Base-by-base conservation (phyloP, 2,113 vertebrate genomes). In the Martes martes region DNA sequence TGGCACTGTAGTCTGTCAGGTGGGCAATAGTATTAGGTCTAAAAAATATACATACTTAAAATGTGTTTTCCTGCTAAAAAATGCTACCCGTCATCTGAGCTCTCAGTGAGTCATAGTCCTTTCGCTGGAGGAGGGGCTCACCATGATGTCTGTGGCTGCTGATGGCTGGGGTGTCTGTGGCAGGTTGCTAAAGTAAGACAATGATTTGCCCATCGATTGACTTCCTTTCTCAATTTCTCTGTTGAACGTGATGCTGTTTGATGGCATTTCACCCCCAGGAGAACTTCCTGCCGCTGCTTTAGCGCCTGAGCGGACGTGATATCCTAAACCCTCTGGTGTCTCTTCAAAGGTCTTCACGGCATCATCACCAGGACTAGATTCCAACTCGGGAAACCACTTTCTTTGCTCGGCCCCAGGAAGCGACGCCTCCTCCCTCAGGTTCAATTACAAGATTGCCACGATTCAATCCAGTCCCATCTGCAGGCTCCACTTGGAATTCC, bases 231-330 rank as follows among this genome's bases (percentile, higher is more conserved):
- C 23, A 0, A 7, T 14, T 14, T 15, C 71, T 26, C 39, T 73
- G 71, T 26, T 1, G 23, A 13, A 6, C 2, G 6, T 26, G 71
- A 26, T 1, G 71, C 71, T 45, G 23, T 14, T 7, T 7, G 71
- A 74, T 7, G 71, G 6, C 39, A 7, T 42, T 15, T 42, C 10
- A 26, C 71, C 71, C 23, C 1, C 71, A 15, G 71, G 23, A 26
- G 39, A 26, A 45, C 39, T 14, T 74, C 36, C 36, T 24, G 39
- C 39, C 6, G 1, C 71, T 0, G 11, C 71, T 26, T 7, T 3
- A 15, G 7, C 6, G 11, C 10, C 69, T 4, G 0, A 73, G 5
- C 5, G 2, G 0, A 39, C 10, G 5, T 23, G 1, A 11, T 39
- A 11, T 11, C 36, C 69, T 23, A 11, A 11, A 13, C 4, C 69